phyloP scores from a whole-genome alignment of 2,113 vertebrate species.

The Ochotona princeps region DNA sequence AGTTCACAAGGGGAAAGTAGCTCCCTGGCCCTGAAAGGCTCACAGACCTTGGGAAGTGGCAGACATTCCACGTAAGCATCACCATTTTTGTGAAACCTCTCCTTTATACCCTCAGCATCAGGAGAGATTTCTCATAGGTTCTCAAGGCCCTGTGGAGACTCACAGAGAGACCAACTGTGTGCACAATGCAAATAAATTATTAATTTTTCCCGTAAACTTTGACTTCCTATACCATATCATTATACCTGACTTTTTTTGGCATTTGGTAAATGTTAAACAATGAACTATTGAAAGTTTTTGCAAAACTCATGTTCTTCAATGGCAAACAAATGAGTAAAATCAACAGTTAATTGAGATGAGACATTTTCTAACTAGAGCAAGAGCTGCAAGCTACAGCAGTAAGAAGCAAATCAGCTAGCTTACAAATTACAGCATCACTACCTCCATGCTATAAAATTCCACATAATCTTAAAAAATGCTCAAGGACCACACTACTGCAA shows the following conservation, averaged over 20 bases:
- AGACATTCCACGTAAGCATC: background rate
- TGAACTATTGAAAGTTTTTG: background rate
- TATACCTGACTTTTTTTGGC: background rate
- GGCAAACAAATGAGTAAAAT: background rate
- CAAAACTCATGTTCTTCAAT: background rate
- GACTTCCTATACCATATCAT: background rate
- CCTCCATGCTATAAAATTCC: background rate
- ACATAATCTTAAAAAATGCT: background rate
- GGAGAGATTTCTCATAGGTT: background rate
- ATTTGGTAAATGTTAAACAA: background rate
- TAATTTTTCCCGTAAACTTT: background rate
- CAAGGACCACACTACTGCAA: too few relatives aligned
- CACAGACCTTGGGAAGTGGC: background rate
- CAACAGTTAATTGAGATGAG: background rate
- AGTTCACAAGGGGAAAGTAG: background rate
- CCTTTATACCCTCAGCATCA: background rate
- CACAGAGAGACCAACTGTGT: background rate
- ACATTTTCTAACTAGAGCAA: background rate
- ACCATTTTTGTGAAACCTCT: background rate
- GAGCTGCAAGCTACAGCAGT: background rate
- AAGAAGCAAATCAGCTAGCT: background rate
- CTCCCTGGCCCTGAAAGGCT: background rate
- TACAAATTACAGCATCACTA: background rate
- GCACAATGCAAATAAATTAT: background rate
- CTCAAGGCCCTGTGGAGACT: rapidly evolving